Evolutionary conservation across 1,140 invertebrate species (phyloP).

Genomic region (Grapholita molesta): DNA sequence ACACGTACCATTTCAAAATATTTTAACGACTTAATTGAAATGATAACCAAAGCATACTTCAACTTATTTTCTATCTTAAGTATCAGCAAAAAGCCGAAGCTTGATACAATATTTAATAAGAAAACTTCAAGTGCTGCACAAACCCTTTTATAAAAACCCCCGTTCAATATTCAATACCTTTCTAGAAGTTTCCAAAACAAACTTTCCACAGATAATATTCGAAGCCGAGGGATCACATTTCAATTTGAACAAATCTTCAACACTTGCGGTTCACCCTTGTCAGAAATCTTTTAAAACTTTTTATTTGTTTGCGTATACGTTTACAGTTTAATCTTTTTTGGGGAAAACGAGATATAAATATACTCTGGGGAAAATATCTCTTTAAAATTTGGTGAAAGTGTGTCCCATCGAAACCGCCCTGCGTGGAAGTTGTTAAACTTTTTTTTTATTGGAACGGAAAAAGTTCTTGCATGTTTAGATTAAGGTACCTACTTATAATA

Average conservation of each 20-base stretch:
- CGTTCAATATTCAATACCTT: neutral
- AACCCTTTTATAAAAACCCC: neutral
- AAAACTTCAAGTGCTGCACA: neutral
- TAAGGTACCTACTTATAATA: no score
- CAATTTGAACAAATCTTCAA: constrained; percentile 15
- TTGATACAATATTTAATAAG: neutral
- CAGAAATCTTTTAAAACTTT: constrained; percentile 5
- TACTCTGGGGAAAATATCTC: neutral
- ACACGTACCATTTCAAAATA: no score
- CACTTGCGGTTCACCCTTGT: constrained; percentile 3
- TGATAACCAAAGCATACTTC: no score
- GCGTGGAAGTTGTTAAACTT: neutral
- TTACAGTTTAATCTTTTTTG: neutral
- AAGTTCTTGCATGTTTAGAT: no score
- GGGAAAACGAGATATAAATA: neutral
- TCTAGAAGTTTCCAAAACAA: neutral
- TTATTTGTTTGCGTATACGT: constrained; percentile 3
- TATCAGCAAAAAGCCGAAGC: neutral
- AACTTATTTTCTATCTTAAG: no score
- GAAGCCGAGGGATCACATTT: constrained; percentile 1
- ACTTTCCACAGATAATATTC: constrained; percentile 8
- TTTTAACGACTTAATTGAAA: no score
- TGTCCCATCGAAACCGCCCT: neutral
- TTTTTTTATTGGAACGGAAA: neutral
- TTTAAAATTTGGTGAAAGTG: neutral